Evolutionary conservation across 2,888 invertebrate species (phyloP).

Genomic region (Leuctra nigra): DNA sequence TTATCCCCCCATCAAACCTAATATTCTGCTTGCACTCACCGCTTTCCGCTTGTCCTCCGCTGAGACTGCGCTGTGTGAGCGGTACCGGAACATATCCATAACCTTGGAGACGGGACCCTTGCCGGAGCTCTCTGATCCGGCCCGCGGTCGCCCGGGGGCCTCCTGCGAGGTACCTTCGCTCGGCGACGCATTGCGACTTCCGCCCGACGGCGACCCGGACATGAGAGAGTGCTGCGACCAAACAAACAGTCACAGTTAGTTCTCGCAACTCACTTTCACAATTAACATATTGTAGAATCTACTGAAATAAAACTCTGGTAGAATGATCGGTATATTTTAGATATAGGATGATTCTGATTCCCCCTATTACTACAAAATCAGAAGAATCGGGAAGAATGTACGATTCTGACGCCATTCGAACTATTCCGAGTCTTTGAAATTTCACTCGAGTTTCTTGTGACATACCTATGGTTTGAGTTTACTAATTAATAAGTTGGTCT

Average conservation of each 20-base stretch:
- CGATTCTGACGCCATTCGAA: too few species aligned
- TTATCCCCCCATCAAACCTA: too few species aligned
- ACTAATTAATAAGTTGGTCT: too few species aligned
- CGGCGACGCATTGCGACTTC: conserved; percentile 31
- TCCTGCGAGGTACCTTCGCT: conserved; percentile 40
- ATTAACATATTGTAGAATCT: too few species aligned
- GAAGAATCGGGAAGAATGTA: too few species aligned
- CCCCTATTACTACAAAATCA: too few species aligned
- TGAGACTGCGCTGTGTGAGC: conserved; percentile 62
- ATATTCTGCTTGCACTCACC: conserved; percentile 49
- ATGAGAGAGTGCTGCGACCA: conserved; percentile 48
- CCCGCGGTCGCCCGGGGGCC: conserved; percentile 34
- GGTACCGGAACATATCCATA: conserved; percentile 81
- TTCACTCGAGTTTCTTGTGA: too few species aligned
- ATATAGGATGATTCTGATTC: too few species aligned
- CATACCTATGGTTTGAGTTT: too few species aligned
- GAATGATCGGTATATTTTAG: too few species aligned
- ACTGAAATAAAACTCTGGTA: too few species aligned
- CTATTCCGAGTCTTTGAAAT: too few species aligned
- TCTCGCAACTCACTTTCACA: background rate
- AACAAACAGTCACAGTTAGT: conserved; percentile 29
- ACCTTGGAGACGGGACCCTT: conserved; percentile 74
- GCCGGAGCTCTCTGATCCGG: conserved; percentile 49
- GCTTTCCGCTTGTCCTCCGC: conserved; percentile 65
- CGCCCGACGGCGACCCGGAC: conserved; percentile 38